Evolutionary conservation across 2,888 invertebrate genomes (phyloP), one percentile per base, ranked within the genome.

Genomic region (Phortica magna): DNA sequence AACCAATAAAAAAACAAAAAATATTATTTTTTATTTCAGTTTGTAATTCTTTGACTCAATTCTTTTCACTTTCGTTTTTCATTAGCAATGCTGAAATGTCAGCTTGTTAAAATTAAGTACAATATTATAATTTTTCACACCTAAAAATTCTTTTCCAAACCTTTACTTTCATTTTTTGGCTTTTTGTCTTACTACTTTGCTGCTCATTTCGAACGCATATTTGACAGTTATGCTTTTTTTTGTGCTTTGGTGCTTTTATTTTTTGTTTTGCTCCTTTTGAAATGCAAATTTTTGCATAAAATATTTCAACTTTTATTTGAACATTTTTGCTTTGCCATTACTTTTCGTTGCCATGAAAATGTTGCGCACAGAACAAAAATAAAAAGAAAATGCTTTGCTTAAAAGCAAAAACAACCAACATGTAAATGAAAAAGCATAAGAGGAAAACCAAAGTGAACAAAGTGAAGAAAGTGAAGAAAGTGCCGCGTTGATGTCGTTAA

Each of bases 91-190:
- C 70, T 55, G n/a, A 55, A 77, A 78, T 78, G 74, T 70, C 79
- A 75, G 76, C 70, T 78, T 73, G 72, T 77, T 78, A 84, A 78
- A 83, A 84, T 84, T 79, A 81, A 79, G 77, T 74, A 55, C 53
- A 55, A 71, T 31, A 71, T 53, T 55, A 71, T 43, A 68, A 48
- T 68, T 68, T 71, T 42, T 68, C 61, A 53, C 53, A 71, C 55
- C 22, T 71, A 17, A 39, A 67, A 42, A 42, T 55, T 31, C n/a
- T 31, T 55, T 55, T 71, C 19, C 70, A 10, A 31, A 17, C 12
- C 19, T 67, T 67, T n/a, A 7, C 14, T 71, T 55, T 7, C 9
- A 53, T 19, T 53, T 70, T 68, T 68, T 70, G 10, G 9, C 41
- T 19, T 12, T 41, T 59, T 17, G 22, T 19, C 48, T 70, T 39